Evolutionary conservation across 2,113 vertebrate species (phyloP).

Genomic region (Microcebus tavaratra): DNA sequence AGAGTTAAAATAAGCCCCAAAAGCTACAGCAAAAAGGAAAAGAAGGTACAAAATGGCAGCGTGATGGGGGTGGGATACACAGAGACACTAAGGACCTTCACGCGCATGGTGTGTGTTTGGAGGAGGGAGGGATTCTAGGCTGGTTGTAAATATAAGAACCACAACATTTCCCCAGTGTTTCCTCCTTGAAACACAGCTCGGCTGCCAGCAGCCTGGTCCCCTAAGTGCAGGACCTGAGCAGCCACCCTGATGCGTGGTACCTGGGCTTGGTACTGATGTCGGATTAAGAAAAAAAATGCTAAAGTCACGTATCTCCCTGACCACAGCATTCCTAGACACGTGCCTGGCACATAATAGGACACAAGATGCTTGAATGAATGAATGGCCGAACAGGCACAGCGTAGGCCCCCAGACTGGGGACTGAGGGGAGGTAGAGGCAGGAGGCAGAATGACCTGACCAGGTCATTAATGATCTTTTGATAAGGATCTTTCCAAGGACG

Average conservation of each 20-base stretch:
- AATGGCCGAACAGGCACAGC: background rate
- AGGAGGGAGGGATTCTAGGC: background rate
- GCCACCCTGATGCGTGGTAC: accelerated
- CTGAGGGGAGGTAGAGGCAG: background rate
- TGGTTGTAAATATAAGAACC: background rate
- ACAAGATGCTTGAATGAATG: background rate
- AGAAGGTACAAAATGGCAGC: background rate
- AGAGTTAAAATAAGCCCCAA: constrained; percentile 13
- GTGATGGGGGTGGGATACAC: accelerated
- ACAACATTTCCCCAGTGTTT: background rate
- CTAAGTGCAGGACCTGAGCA: background rate
- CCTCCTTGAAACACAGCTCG: background rate
- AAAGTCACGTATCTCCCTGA: background rate
- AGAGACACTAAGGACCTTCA: background rate
- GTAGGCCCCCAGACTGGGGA: background rate
- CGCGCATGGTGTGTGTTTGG: background rate
- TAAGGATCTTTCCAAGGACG: background rate
- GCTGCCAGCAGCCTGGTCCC: background rate
- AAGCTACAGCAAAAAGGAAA: background rate
- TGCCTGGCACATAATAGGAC: background rate
- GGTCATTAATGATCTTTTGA: background rate
- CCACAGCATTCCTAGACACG: background rate
- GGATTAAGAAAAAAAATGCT: background rate
- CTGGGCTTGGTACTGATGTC: background rate
- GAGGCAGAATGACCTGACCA: background rate